These are phyloP conservation scores for Oryzias melastigma DNA, from an alignment of 2,113 vertebrate genomes.

Conservation along the genomic window DNA sequence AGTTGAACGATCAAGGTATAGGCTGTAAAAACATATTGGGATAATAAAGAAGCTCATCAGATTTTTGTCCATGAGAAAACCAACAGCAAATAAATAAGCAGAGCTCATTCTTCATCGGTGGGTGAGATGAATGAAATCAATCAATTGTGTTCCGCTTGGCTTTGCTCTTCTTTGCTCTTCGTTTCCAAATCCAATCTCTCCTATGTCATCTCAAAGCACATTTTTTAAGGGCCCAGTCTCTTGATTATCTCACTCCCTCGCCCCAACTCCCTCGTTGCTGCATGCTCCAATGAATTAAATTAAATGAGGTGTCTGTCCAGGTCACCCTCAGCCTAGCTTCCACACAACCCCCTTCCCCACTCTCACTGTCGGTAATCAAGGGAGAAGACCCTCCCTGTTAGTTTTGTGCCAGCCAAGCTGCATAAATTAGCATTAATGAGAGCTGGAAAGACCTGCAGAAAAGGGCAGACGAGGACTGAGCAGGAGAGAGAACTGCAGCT, in stretches of 20 bases:
- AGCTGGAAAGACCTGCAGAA: conserved; percentile 59
- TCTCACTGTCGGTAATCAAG: conserved; percentile 76
- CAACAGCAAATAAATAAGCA: conserved; percentile 64
- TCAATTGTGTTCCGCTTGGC: conserved; percentile 85
- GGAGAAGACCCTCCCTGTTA: conserved; percentile 70
- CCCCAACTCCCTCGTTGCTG: conserved; percentile 79
- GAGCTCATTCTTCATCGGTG: conserved; percentile 78
- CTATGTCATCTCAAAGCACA: conserved; percentile 88
- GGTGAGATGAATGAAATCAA: conserved; percentile 84
- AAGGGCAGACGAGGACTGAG: conserved; percentile 46
- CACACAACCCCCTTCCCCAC: conserved; percentile 42
- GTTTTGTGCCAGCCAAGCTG: conserved; percentile 65
- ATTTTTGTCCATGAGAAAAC: conserved; percentile 42
- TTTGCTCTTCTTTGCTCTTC: conserved; percentile 83
- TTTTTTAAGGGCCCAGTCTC: conserved; percentile 80
- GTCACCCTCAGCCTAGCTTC: conserved; percentile 81
- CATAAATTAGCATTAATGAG: conserved; percentile 80
- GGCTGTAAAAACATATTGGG: no score
- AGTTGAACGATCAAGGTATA: no score
- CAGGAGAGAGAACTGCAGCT: conserved; percentile 34
- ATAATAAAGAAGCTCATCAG: conserved; percentile 51
- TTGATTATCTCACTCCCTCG: conserved; percentile 89
- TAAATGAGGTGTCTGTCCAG: conserved; percentile 93
- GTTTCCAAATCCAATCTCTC: conserved; percentile 93
- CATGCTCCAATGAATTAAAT: conserved; percentile 89